phyloP scores from a whole-genome alignment of 2,113 vertebrate species.

The Aspidoscelis tigris region DNA sequence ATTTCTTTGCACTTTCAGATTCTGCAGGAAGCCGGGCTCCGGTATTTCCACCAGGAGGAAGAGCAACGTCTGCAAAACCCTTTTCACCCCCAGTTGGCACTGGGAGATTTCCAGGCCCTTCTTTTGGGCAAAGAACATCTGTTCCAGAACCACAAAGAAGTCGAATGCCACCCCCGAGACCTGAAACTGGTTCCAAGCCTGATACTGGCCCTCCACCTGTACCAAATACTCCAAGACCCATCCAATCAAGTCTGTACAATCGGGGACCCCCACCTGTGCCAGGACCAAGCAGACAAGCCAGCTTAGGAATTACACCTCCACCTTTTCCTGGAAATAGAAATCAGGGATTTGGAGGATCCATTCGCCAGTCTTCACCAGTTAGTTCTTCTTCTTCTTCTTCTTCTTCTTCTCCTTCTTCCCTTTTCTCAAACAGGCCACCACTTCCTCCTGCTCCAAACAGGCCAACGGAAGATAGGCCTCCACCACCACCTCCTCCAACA shows the following conservation, averaged over 20 bases:
- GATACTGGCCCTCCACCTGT: slow-evolving; percentile 82
- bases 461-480: slow-evolving; percentile 73
- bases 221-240: slow-evolving; percentile 86
- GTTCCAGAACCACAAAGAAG: slow-evolving; percentile 79
- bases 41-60: slow-evolving; percentile 84
- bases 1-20: slow-evolving; percentile 73
- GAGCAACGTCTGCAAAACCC: slow-evolving; percentile 78
- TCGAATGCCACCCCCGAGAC: slow-evolving; percentile 74
- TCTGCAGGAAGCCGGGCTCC: slow-evolving; percentile 81
- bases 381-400: slow-evolving; percentile 48
- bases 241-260: slow-evolving; percentile 71
- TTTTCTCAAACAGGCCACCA: slow-evolving; percentile 75
- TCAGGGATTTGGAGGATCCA: slow-evolving; percentile 65
- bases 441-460: slow-evolving; percentile 72
- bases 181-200: slow-evolving; percentile 75
- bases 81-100: slow-evolving; percentile 72
- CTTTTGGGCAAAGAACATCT: slow-evolving; percentile 67
- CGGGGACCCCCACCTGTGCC: slow-evolving; percentile 78
- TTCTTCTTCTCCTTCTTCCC: slow-evolving; percentile 51
- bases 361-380: slow-evolving; percentile 57
- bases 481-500: slow-evolving; percentile 73
- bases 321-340: slow-evolving; percentile 74
- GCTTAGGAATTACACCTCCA: slow-evolving; percentile 67
- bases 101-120: slow-evolving; percentile 76
- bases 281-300: slow-evolving; percentile 70